Percentiles rank a stretch among this genome's conserved stretches.
Evolutionary conservation across 2,113 vertebrate species (phyloP).

Genomic region (Hassar affinis): DNA sequence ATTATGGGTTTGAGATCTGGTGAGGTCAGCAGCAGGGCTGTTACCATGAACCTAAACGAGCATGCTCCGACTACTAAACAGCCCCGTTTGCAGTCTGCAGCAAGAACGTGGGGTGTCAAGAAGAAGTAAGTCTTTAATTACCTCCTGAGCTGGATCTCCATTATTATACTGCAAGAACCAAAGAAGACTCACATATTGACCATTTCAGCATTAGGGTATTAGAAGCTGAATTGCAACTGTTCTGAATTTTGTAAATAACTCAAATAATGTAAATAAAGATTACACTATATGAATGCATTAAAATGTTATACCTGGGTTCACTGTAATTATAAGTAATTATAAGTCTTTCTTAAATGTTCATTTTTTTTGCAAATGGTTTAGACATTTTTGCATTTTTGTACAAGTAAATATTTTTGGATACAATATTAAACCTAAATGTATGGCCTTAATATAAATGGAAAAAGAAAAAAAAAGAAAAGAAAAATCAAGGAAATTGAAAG

Average conservation of each 20-base stretch:
- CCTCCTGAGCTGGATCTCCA: neutral
- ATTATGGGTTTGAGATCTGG: conserved; percentile 44
- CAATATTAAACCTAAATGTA: neutral
- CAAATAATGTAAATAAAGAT: neutral
- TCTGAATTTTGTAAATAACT: neutral
- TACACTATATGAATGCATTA: neutral
- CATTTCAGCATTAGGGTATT: neutral
- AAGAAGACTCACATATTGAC: neutral
- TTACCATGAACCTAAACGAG: conserved; percentile 38
- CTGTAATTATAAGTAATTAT: neutral
- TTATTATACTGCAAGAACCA: conserved; percentile 16
- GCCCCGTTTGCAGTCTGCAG: conserved; percentile 17
- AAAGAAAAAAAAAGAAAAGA: neutral
- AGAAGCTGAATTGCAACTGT: no score
- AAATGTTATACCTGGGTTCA: neutral
- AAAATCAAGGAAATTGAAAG: neutral
- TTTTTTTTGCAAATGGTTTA: neutral
- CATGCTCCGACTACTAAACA: conserved; percentile 55
- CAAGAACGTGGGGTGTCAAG: conserved; percentile 1
- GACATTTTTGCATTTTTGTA: neutral
- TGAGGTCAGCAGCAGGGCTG: conserved; percentile 43
- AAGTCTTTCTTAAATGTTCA: neutral
- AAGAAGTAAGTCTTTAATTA: conserved; percentile 40
- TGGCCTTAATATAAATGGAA: neutral
- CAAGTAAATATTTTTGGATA: neutral